These are phyloP conservation scores for Anseranas semipalmata DNA, from an alignment of 2,113 vertebrate genomes.

Conservation along the genomic window DNA sequence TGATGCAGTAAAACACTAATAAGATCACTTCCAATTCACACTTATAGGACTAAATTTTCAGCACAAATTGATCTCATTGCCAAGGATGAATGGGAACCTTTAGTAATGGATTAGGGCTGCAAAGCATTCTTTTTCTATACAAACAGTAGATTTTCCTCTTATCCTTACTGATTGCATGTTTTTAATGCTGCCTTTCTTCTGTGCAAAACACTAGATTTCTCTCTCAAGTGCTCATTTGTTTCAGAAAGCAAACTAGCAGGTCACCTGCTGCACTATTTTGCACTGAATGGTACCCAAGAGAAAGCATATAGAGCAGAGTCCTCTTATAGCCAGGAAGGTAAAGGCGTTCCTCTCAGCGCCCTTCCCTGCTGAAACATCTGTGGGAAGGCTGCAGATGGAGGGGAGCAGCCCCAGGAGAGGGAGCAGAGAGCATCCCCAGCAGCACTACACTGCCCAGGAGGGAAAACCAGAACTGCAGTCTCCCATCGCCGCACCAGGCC, in stretches of 20 bases:
- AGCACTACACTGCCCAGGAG: not conserved
- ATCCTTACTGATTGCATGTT: not conserved
- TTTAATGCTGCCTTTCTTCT: not conserved
- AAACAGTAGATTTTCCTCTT: slow-evolving; percentile 9
- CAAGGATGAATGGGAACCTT: slow-evolving; percentile 69
- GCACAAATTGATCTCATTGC: slow-evolving; percentile 67
- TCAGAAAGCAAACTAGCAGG: not conserved
- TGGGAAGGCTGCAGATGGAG: not conserved
- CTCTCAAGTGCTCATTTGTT: not conserved
- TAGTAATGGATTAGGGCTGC: slow-evolving; percentile 60
- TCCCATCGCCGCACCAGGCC: accelerated
- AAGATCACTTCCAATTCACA: slow-evolving; percentile 73
- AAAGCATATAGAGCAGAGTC: not conserved
- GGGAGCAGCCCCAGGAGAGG: not conserved
- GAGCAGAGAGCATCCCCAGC: not conserved
- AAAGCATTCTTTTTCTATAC: slow-evolving; percentile 45
- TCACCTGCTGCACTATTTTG: not conserved
- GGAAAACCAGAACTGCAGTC: not conserved
- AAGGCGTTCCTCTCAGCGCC: not conserved
- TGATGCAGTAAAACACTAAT: slow-evolving; percentile 74
- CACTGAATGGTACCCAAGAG: not conserved
- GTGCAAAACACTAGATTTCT: not conserved
- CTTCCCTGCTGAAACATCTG: not conserved
- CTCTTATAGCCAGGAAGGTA: not conserved
- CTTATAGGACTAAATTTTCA: slow-evolving; percentile 64